A percentile compares a stretch with the other conserved stretches of the same genome.
These are phyloP conservation scores for Atta colombica DNA, from an alignment of 1,140 invertebrate genomes.

Conservation along the genomic window DNA sequence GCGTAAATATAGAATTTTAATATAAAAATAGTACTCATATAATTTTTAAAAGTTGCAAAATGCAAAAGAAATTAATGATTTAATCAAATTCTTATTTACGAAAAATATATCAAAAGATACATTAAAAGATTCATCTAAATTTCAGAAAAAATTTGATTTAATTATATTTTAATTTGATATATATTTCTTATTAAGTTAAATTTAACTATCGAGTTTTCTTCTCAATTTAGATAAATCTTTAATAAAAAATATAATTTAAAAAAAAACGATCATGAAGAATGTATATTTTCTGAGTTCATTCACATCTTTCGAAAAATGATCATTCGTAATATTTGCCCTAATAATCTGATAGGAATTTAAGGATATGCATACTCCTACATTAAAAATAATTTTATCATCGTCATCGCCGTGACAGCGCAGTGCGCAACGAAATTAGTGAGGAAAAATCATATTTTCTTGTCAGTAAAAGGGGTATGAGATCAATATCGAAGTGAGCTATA, in stretches of 20 bases:
- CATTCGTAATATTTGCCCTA: background rate
- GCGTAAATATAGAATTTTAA: conserved; percentile 4
- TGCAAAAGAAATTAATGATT: background rate
- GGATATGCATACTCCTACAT: conserved; percentile 33
- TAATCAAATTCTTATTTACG: background rate
- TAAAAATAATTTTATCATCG: conserved; percentile 67
- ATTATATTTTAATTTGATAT: background rate
- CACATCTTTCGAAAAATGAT: too few relatives aligned
- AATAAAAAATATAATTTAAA: background rate
- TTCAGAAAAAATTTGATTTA: background rate
- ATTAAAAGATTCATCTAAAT: background rate
- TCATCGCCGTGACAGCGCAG: background rate
- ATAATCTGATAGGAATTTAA: conserved; percentile 10
- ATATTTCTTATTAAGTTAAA: too few relatives aligned
- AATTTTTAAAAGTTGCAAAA: conserved; percentile 22
- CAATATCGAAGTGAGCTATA: background rate
- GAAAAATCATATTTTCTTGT: conserved; percentile 81
- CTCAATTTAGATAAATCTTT: too few relatives aligned
- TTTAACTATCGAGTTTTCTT: too few relatives aligned
- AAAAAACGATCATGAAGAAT: background rate
- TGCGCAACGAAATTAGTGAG: conserved; percentile 74
- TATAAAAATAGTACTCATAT: background rate
- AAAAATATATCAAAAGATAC: background rate
- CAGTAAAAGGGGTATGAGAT: conserved; percentile 39
- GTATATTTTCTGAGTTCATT: background rate